These are phyloP conservation scores for Eledone cirrhosa DNA, from an alignment of 2,888 invertebrate species.

Conservation along the genomic window DNA sequence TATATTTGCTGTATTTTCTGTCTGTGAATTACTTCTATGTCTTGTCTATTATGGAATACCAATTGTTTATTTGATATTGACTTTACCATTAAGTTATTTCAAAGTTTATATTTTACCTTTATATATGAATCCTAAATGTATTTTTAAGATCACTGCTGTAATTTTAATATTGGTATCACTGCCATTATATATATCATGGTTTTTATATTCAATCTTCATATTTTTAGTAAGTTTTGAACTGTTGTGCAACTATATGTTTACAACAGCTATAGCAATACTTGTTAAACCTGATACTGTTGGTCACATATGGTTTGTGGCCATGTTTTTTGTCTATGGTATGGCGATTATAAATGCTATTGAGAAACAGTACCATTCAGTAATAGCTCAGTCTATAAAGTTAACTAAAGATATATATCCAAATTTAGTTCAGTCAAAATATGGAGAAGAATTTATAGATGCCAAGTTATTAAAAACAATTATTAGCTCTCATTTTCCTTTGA, in stretches of 20 bases:
- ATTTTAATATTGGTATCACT: neutral
- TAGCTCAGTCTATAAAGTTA: neutral
- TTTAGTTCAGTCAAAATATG: conserved; percentile 7
- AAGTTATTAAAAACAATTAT: neutral
- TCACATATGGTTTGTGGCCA: neutral
- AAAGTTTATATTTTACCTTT: neutral
- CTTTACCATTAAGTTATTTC: neutral
- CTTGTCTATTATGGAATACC: neutral
- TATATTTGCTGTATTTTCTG: neutral
- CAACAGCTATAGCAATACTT: neutral
- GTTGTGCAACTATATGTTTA: neutral
- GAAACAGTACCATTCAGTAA: neutral
- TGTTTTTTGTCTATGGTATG: neutral
- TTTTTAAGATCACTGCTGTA: neutral
- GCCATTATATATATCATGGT: neutral
- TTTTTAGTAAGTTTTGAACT: neutral
- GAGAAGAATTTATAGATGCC: neutral
- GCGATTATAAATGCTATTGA: neutral
- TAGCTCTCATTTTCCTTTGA: neutral
- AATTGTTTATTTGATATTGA: neutral
- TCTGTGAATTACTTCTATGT: neutral
- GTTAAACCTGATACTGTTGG: neutral
- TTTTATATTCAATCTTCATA: neutral
- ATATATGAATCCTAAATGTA: neutral
- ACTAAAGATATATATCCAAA: neutral